Percentiles rank a stretch among this genome's conserved stretches.
phyloP scores from a whole-genome alignment of 2,888 invertebrate genomes.

The Julus scanicus region DNA sequence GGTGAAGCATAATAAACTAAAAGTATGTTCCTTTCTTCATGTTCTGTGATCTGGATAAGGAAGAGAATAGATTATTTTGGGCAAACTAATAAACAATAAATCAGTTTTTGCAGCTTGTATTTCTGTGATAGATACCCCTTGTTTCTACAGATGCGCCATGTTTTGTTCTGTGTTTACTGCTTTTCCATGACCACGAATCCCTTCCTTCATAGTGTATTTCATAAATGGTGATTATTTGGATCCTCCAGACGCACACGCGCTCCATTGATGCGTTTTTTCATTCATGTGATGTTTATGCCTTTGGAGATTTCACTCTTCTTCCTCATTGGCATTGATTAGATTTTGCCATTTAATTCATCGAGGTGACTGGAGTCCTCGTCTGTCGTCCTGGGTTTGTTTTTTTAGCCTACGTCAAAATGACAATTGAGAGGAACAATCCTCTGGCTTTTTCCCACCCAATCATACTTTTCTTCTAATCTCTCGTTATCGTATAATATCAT shows the following conservation, averaged over 20 bases:
- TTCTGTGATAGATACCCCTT: neutral
- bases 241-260: constrained; percentile 40
- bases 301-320: constrained; percentile 34
- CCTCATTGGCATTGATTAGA: constrained; percentile 47
- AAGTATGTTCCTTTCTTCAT: too few species aligned
- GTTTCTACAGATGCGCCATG: neutral
- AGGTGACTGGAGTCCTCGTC: constrained; percentile 42
- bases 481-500: constrained; percentile 45
- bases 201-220: constrained; percentile 10
- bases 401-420: constrained; percentile 36
- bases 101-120: too few species aligned
- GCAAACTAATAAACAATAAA: too few species aligned
- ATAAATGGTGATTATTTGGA: neutral
- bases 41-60: too few species aligned
- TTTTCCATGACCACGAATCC: neutral
- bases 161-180: constrained; percentile 29
- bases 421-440: constrained; percentile 51
- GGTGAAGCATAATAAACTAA: too few species aligned
- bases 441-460: constrained; percentile 48
- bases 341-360: constrained; percentile 45
- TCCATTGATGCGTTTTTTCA: constrained; percentile 47
- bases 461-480: constrained; percentile 44
- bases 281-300: constrained; percentile 34
- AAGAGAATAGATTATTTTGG: too few species aligned
- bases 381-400: constrained; percentile 36